Evolutionary conservation across 1,140 invertebrate genomes (phyloP).

Genomic region (Drosophila bipectinata): DNA sequence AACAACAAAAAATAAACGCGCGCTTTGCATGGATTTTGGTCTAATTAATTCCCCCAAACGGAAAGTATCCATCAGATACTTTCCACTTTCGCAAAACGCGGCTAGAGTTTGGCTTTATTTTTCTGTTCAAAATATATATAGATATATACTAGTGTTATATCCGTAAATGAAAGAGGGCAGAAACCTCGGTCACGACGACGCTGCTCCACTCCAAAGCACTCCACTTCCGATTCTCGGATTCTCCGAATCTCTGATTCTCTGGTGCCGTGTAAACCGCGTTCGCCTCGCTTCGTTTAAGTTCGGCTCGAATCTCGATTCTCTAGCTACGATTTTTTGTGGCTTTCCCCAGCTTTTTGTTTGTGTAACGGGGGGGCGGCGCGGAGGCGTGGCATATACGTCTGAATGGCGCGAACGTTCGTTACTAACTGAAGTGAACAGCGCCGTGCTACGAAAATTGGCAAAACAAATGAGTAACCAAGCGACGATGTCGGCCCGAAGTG

Average conservation of each 20-base stretch:
- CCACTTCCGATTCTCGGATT: constrained; percentile 58
- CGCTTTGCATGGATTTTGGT: constrained; percentile 52
- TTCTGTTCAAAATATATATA: constrained; percentile 24
- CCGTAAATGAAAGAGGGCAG: constrained; percentile 38
- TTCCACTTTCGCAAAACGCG: constrained; percentile 73
- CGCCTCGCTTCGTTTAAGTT: constrained; percentile 30
- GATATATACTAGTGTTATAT: constrained; percentile 30
- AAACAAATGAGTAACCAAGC: constrained; percentile 82
- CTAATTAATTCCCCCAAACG: constrained; percentile 45
- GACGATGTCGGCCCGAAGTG: constrained; percentile 26
- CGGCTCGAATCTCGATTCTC: constrained; percentile 14
- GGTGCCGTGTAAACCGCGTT: constrained; percentile 40
- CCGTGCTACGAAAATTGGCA: constrained; percentile 76
- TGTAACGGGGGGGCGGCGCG: constrained; percentile 11
- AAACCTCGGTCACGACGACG: constrained; percentile 72
- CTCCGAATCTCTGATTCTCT: constrained; percentile 36
- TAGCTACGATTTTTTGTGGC: constrained; percentile 34
- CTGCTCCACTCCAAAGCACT: constrained; percentile 60
- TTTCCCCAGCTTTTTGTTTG: constrained; percentile 37
- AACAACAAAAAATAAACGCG: constrained; percentile 67
- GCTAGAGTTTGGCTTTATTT: constrained; percentile 27
- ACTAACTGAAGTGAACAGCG: constrained; percentile 59
- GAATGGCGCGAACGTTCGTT: constrained; percentile 61
- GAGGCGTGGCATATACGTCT: constrained; percentile 47
- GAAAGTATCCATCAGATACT: constrained; percentile 70